Evolutionary conservation across 1,140 invertebrate species (phyloP), one percentile per base, ranked within the genome.

Genomic region (Zaprionus ghesquierei): DNA sequence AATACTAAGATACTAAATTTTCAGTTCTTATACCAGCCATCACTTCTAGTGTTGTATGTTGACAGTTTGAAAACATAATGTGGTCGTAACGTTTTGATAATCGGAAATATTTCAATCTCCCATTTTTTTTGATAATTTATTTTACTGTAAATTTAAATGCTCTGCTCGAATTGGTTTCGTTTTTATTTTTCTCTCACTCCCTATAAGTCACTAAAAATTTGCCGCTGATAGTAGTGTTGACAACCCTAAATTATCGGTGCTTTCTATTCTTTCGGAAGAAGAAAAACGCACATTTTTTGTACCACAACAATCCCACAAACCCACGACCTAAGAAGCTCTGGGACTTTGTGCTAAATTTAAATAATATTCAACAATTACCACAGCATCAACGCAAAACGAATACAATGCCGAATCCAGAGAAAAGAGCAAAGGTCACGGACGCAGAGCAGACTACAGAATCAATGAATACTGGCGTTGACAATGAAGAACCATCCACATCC

Each of bases 261-360:
- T 75, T 73, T 78, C 65, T 64, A 73, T 75, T 68, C 44, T 56
- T 70, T 81, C 29, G 49, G 61, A 86, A 80, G 81, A 78, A 64
- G 77, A 87, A 75, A 81, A 82, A 82, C 82, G 84, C 81, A 86
- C 81, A 86, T 86, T 86, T 85, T 79, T 75, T 56, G 66, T 70
- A 79, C 15, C 54, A 69, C 54, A 31, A 53, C 65, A 54, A 53
- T 27, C 29, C 63, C 23, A 35, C 31, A 15, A 23, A 4, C 15
- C 29, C 13, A 8, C 10, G 6, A 46, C 15, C 22, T 15, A 22
- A 49, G 58, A 35, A 55, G 13, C 68, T 29, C 78, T 66, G 75
- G 15, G 15, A 18, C 25, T 8, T 59, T 41, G 29, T 35, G 9
- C 5, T 13, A 35, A 29, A 41, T 58, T 56, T n/a, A 38, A 49